Base-by-base conservation (phyloP, 2,113 vertebrate genomes). In the Tupaia chinensis region DNA sequence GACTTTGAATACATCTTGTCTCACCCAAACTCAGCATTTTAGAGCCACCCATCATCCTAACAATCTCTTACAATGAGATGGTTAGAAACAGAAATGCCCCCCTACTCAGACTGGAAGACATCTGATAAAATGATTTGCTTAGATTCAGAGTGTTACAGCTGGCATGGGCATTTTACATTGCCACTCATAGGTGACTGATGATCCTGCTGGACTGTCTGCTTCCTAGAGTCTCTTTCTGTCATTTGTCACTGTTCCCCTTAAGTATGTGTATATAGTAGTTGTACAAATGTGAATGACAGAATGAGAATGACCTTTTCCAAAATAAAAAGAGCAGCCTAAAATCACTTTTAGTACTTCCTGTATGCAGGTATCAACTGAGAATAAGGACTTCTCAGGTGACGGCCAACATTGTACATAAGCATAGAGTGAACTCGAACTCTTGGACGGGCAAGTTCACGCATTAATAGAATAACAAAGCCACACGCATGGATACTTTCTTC, bases 271-370 rank as follows among this genome's bases (percentile, higher is more conserved):
- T 76, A 58, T 76, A 79, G 86, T 96, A 79, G 85, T 90, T 34
- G 61, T 92, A 81, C 77, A 91, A 92, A 87, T 92, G 80, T 76
- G 85, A 95, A 87, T 81, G 87, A 81, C 58, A 17, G 66, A 77
- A 91, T 93, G 93, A 90, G 94, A 94, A 97, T 65, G 84, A 93
- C 84, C 89, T 97, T 96, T 96, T 87, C 93, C 27, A 92, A 94
- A 90, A 87, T 76, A 87, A 87, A 96, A 97, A 94, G 73, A 44
- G 20, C 74, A 91, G 60, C 70, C 61, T 81, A 58, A 87, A 82
- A 87, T 90, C 63, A 94, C 87, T 92, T 88, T 92, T 80, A 97
- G 54, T 56, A n/a, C 34, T 95, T 95, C 80, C 68, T 65, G 44
- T 78, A 34, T 74, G 63, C 76, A 12, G 13, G 84, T 66, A 89